Percentiles rank a stretch among this genome's conserved stretches.
Evolutionary conservation across 2,113 vertebrate genomes (phyloP).

Genomic region (Apodemus speciosus): DNA sequence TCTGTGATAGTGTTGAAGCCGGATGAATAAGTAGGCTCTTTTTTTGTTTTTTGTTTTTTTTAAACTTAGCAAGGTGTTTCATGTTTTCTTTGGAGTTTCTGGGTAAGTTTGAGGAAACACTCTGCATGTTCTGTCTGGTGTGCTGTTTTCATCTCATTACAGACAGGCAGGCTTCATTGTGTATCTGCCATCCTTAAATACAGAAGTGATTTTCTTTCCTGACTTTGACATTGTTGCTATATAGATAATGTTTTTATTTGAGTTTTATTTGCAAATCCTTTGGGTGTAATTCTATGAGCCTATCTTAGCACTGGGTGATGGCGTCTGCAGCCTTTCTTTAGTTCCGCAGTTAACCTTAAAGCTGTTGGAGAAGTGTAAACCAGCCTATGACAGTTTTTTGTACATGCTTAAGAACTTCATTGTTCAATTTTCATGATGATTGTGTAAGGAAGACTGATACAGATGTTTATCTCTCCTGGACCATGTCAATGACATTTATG

Average conservation of each 20-base stretch:
- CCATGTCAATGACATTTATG: conserved; percentile 92
- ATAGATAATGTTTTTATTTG: conserved; percentile 88
- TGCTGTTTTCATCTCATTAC: conserved; percentile 84
- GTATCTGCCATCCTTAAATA: conserved; percentile 85
- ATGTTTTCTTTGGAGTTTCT: conserved; percentile 84
- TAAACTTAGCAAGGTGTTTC: conserved; percentile 79
- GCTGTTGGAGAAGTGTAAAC: conserved; percentile 89
- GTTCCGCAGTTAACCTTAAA: conserved; percentile 89
- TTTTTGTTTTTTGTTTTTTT: not conserved
- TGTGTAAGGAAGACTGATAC: conserved; percentile 91
- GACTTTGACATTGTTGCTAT: conserved; percentile 91
- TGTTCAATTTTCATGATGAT: conserved; percentile 96
- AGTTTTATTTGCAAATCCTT: conserved; percentile 86
- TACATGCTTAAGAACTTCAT: conserved; percentile 96
- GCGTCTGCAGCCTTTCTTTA: conserved; percentile 91
- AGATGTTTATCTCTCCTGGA: conserved; percentile 93
- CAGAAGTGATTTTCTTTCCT: conserved; percentile 87
- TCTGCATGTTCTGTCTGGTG: conserved; percentile 86
- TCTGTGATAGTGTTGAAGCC: conserved; percentile 83
- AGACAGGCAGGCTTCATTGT: conserved; percentile 81
- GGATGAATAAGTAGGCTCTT: conserved; percentile 81
- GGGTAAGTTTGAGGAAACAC: conserved; percentile 85
- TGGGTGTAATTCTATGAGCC: conserved; percentile 92
- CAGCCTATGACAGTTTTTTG: conserved; percentile 93
- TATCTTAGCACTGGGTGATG: conserved; percentile 91